Evolutionary conservation across 2,113 vertebrate genomes (phyloP).

Genomic region (Anguilla rostrata): DNA sequence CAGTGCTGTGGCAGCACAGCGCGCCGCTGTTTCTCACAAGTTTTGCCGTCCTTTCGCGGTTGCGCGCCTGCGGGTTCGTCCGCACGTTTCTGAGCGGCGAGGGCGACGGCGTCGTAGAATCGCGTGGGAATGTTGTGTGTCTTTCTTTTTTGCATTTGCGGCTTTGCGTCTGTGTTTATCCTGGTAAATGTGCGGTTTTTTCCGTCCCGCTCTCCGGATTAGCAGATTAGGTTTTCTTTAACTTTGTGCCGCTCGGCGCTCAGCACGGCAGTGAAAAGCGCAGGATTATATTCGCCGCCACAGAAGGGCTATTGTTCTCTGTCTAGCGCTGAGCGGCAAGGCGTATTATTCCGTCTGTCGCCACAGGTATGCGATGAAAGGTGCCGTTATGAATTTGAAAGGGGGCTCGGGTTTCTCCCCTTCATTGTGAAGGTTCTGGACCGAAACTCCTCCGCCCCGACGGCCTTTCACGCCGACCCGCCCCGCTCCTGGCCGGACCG

Average conservation of each 20-base stretch:
- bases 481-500: background rate
- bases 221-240: background rate
- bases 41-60: background rate
- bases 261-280: background rate
- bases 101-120: too few relatives aligned
- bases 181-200: background rate
- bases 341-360: background rate
- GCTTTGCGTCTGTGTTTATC: background rate
- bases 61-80: background rate
- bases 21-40: too few relatives aligned
- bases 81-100: background rate
- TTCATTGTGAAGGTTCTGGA: background rate
- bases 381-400: background rate
- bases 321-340: background rate
- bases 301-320: background rate
- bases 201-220: background rate
- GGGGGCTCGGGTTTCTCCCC: background rate
- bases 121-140: background rate
- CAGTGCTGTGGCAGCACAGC: background rate
- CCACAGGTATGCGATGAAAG: background rate
- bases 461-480: background rate
- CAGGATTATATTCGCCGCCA: background rate
- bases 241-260: background rate
- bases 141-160: background rate
- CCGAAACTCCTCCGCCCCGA: background rate